A percentile compares a stretch with the other conserved stretches of the same genome.
These are phyloP conservation scores for Spisula subtruncata DNA, from an alignment of 2,888 invertebrate species.

Conservation along the genomic window DNA sequence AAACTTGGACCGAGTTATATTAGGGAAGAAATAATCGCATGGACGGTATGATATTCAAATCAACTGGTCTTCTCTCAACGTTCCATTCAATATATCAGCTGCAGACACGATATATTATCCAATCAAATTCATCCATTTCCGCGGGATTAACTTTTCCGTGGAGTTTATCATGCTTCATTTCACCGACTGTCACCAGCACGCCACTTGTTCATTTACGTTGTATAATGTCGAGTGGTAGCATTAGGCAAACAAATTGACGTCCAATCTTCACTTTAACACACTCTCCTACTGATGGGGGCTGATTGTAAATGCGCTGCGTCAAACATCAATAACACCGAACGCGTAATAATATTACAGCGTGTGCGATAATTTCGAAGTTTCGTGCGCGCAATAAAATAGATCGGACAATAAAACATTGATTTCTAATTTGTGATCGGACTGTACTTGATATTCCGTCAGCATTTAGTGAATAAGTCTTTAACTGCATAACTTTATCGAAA, in stretches of 20 bases:
- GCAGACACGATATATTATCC: slow-evolving; percentile 45
- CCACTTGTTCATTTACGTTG: slow-evolving; percentile 29
- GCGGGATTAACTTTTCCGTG: slow-evolving; percentile 60
- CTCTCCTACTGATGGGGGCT: not conserved
- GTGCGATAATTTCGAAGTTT: not conserved
- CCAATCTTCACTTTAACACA: slow-evolving; percentile 29
- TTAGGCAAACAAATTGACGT: slow-evolving; percentile 38
- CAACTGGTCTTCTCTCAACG: slow-evolving; percentile 12
- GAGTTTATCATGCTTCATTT: slow-evolving; percentile 62
- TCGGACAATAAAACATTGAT: not conserved
- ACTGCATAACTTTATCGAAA: too few species aligned
- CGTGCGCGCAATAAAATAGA: not conserved
- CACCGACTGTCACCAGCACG: slow-evolving; percentile 61
- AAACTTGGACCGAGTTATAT: slow-evolving; percentile 38
- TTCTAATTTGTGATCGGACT: not conserved
- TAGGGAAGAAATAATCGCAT: slow-evolving; percentile 34
- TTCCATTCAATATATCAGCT: slow-evolving; percentile 35
- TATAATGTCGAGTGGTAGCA: slow-evolving; percentile 32
- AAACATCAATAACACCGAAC: not conserved
- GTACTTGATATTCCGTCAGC: too few species aligned
- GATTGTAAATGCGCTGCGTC: not conserved
- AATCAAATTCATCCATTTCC: slow-evolving; percentile 61
- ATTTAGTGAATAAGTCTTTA: too few species aligned
- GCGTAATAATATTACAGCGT: not conserved
- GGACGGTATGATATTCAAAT: slow-evolving; percentile 50